A percentile compares a stretch with the other conserved stretches of the same genome.
Evolutionary conservation across 92 coral and sea anemone species (phyloP).

Genomic region (Micromussa lordhowensis): DNA sequence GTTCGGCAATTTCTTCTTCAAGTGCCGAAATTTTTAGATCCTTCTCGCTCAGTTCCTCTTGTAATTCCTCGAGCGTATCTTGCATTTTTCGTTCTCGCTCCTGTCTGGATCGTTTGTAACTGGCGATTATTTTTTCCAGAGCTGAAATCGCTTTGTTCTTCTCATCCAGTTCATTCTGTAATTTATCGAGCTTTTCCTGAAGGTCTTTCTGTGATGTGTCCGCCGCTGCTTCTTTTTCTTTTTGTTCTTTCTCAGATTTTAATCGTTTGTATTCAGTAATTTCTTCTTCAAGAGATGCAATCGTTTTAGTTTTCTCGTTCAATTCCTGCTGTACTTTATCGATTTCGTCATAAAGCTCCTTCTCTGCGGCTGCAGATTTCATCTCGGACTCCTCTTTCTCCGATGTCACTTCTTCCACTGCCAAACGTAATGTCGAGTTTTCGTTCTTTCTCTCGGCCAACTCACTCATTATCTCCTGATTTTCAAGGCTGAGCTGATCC

Average conservation of each 20-base stretch:
- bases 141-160: constrained; percentile 22
- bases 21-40: constrained; percentile 42
- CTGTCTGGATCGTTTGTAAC: constrained; percentile 7
- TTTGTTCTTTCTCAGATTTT: not conserved
- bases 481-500: constrained; percentile 20
- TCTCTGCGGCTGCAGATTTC: constrained; percentile 44
- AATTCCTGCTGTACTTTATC: constrained; percentile 26
- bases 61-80: constrained; percentile 18
- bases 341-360: constrained; percentile 42
- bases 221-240: not conserved
- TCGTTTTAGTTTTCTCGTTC: constrained; percentile 45
- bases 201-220: constrained; percentile 9
- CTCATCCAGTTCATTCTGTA: not conserved
- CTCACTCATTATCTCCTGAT: constrained; percentile 34
- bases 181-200: constrained; percentile 18
- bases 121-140: constrained; percentile 17
- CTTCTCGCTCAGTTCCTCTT: constrained; percentile 49
- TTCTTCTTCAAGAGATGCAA: constrained; percentile 40
- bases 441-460: constrained; percentile 47
- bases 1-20: constrained; percentile 9
- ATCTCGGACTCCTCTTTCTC: constrained; percentile 37
- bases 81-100: constrained; percentile 31
- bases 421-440: constrained; percentile 35
- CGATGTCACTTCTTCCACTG: constrained; percentile 27
- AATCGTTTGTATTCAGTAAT: constrained; percentile 8